Conservation (phyloP, 2,888 invertebrate genomes). For the Cartodere bifasciata region DNA sequence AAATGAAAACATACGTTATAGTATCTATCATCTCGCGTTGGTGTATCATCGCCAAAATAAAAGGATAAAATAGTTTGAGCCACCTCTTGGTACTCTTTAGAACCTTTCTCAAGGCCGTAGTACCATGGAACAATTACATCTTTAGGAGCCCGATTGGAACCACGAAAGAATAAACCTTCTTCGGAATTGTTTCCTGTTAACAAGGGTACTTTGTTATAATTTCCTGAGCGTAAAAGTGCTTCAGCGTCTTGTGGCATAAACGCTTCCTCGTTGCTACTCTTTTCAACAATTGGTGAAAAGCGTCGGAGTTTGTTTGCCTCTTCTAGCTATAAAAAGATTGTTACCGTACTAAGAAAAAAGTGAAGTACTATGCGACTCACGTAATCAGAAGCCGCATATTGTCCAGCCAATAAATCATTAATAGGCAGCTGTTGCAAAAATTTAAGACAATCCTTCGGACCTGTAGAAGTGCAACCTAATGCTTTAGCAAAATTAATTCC, state of each 20-base stretch:
- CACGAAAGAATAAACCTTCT: conserved; percentile 27
- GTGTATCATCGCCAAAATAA: conserved; percentile 11
- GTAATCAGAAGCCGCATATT: too few relatives aligned
- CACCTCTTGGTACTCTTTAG: conserved; percentile 2
- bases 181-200: conserved; percentile 27
- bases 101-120: too few relatives aligned
- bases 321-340: too few relatives aligned
- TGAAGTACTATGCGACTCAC: too few relatives aligned
- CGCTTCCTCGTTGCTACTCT: conserved; percentile 16
- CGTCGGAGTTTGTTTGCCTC: conserved; percentile 9
- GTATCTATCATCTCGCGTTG: conserved; percentile 11
- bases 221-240: conserved; percentile 23
- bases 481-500: conserved; percentile 26
- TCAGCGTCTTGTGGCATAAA: conserved; percentile 25
- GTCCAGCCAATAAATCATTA: conserved; percentile 27
- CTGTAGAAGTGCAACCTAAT: conserved; percentile 28
- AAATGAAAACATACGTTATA: conserved; percentile 12
- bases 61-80: conserved; percentile 6
- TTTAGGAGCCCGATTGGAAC: conserved; percentile 14
- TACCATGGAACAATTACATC: conserved; percentile 24
- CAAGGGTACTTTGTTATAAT: conserved; percentile 28
- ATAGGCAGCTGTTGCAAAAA: conserved; percentile 30
- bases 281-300: conserved; percentile 22
- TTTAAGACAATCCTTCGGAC: conserved; percentile 28
- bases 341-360: too few relatives aligned